phyloP scores from a whole-genome alignment of 2,888 invertebrate species.

The Operophtera brumata region DNA sequence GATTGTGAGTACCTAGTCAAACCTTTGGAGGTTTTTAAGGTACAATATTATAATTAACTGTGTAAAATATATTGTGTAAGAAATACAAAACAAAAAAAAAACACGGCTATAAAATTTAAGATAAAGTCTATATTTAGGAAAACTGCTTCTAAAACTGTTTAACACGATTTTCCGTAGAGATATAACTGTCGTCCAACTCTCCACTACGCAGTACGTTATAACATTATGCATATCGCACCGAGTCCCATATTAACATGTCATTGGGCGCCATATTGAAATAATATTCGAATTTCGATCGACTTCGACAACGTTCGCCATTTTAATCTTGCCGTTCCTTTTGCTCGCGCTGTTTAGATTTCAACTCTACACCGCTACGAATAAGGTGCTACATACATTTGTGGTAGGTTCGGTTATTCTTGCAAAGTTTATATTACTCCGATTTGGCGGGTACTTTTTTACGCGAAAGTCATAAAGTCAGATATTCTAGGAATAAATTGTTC shows the following conservation, averaged over 20 bases:
- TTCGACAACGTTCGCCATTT: constrained; percentile 29
- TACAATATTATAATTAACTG: too few species aligned
- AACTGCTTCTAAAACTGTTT: background rate
- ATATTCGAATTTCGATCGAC: constrained; percentile 54
- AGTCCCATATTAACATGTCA: constrained; percentile 76
- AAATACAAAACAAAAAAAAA: too few species aligned
- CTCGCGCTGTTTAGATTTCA: constrained; percentile 7
- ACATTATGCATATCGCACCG: constrained; percentile 74
- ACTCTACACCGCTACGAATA: constrained; percentile 13
- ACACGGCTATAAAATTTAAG: too few species aligned
- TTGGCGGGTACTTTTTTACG: constrained; percentile 55
- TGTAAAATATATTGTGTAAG: too few species aligned
- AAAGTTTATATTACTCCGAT: constrained; percentile 56
- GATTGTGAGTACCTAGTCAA: too few species aligned
- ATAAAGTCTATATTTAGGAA: too few species aligned
- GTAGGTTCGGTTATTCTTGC: constrained; percentile 18
- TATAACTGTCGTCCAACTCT: constrained; percentile 42
- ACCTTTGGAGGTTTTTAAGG: too few species aligned
- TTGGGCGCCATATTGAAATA: constrained; percentile 73
- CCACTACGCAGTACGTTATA: constrained; percentile 44
- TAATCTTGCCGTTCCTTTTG: background rate
- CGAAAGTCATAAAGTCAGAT: constrained; percentile 56
- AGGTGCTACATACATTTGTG: background rate
- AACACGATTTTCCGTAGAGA: constrained; percentile 36
- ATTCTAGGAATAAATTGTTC: constrained; percentile 53